Conservation (phyloP, 2,888 invertebrate species). For the Hyposoter didymator region DNA sequence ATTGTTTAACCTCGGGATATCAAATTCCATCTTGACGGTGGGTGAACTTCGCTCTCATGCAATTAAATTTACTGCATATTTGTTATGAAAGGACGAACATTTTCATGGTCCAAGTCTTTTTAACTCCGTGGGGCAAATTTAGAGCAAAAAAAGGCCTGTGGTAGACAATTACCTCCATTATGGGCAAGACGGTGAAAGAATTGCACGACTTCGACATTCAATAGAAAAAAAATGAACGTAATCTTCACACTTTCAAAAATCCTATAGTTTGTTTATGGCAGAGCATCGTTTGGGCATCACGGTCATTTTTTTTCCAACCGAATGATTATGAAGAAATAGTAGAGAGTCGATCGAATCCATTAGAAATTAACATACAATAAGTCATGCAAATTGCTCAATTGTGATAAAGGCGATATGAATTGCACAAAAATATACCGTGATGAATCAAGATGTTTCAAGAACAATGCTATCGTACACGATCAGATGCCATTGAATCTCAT, state of each 20-base stretch:
- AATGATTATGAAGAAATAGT: constrained; percentile 9
- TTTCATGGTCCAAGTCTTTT: no score
- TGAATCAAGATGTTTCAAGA: constrained; percentile 16
- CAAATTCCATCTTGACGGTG: no score
- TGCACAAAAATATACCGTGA: constrained; percentile 23
- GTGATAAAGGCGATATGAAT: constrained; percentile 46
- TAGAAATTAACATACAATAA: constrained; percentile 53
- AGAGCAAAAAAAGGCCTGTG: no score
- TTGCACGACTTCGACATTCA: background rate
- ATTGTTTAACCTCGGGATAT: background rate
- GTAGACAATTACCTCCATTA: no score
- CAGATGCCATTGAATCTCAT: background rate
- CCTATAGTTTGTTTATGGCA: background rate
- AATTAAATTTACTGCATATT: no score
- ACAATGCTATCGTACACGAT: constrained; percentile 37
- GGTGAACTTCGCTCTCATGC: no score
- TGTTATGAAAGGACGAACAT: no score
- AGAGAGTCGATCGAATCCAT: background rate
- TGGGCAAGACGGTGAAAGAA: no score
- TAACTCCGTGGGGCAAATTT: no score
- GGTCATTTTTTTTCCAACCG: background rate
- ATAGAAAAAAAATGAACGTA: background rate
- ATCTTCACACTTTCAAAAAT: background rate
- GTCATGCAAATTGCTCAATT: constrained; percentile 21
- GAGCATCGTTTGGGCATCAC: background rate